These are phyloP conservation scores for Onychomys leucogaster DNA, from an alignment of 2,797 vertebrate genomes.

Conservation along the genomic window DNA sequence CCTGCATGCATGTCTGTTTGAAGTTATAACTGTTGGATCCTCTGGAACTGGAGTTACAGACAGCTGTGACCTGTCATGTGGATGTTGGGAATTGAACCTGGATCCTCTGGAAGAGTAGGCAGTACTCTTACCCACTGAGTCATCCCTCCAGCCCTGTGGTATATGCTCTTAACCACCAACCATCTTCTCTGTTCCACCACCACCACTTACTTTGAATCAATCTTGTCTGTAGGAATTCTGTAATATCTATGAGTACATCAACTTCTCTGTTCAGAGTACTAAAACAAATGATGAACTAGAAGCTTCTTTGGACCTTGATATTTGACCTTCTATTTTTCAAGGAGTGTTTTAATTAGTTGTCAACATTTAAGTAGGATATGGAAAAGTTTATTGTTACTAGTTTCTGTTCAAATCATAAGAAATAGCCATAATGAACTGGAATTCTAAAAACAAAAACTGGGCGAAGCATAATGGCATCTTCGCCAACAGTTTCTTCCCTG, in stretches of 20 bases:
- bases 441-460: slow-evolving; percentile 29
- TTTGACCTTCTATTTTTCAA: background rate
- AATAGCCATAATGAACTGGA: background rate
- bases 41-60: background rate
- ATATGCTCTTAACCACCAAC: background rate
- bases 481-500: background rate
- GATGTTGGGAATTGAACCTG: background rate
- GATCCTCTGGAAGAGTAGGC: background rate
- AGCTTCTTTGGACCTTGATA: slow-evolving; percentile 13
- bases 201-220: background rate
- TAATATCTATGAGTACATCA: background rate
- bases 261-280: background rate
- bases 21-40: background rate
- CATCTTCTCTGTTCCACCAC: background rate
- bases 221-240: background rate
- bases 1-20: background rate
- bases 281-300: background rate
- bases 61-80: background rate
- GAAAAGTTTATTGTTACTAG: background rate
- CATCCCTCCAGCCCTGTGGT: background rate
- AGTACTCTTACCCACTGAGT: background rate
- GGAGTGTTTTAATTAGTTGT: slow-evolving; percentile 38
- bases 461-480: background rate
- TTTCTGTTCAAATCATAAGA: slow-evolving; percentile 28
- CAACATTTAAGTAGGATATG: slow-evolving; percentile 22